These are phyloP conservation scores for Heliconius congener DNA, from an alignment of 1,140 invertebrate genomes.

Conservation along the genomic window DNA sequence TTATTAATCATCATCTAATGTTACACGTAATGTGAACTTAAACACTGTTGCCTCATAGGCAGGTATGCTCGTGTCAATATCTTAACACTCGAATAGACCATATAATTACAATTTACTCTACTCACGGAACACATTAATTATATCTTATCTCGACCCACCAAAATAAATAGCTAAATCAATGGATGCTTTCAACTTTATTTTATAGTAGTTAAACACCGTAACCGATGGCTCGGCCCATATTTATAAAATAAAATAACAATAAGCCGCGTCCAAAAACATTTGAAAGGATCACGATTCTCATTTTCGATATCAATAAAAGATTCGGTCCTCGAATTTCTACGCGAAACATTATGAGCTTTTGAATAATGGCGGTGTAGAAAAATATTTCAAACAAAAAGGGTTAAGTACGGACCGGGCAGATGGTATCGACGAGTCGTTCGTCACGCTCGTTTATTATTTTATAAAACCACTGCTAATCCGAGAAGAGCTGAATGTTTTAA, in stretches of 20 bases:
- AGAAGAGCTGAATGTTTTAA: slow-evolving; percentile 73
- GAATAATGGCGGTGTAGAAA: slow-evolving; percentile 75
- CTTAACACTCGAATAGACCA: slow-evolving; percentile 13
- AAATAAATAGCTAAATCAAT: slow-evolving; percentile 46
- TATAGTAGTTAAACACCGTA: slow-evolving; percentile 43
- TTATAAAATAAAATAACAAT: slow-evolving; percentile 57
- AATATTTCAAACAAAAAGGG: slow-evolving; percentile 77
- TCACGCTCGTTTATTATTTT: slow-evolving; percentile 78
- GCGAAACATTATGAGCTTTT: slow-evolving; percentile 76
- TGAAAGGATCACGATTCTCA: slow-evolving; percentile 65
- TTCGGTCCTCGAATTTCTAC: slow-evolving; percentile 62
- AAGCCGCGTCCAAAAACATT: slow-evolving; percentile 57
- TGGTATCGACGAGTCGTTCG: slow-evolving; percentile 74
- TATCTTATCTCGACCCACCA: slow-evolving; percentile 37
- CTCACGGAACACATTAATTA: slow-evolving; percentile 30
- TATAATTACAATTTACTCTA: slow-evolving; percentile 22
- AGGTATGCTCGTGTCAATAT: slow-evolving; percentile 18
- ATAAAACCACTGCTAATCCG: slow-evolving; percentile 76
- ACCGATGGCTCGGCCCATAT: slow-evolving; percentile 46
- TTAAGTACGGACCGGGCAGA: slow-evolving; percentile 73
- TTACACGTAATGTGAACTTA: slow-evolving; percentile 9
- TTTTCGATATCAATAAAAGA: slow-evolving; percentile 76
- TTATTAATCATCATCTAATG: slow-evolving; percentile 6
- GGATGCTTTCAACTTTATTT: slow-evolving; percentile 52
- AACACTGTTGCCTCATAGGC: slow-evolving; percentile 1